phyloP scores from a whole-genome alignment of 2,888 invertebrate species.

The Drosophila putrida region DNA sequence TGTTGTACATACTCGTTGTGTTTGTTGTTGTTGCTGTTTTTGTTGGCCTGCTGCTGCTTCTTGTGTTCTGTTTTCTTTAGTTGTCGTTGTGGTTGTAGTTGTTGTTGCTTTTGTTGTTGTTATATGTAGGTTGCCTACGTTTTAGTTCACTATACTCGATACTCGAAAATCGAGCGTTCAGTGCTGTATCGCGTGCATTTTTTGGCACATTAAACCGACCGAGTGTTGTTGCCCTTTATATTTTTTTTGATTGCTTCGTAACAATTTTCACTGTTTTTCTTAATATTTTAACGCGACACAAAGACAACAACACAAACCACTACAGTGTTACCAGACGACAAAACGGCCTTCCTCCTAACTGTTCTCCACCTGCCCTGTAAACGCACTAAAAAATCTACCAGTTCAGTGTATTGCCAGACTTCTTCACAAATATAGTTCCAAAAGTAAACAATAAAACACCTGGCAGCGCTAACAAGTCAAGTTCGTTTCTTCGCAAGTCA shows the following conservation, averaged over 20 bases:
- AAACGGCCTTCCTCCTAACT: too few species aligned
- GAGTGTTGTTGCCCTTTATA: constrained; percentile 39
- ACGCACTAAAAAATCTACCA: too few species aligned
- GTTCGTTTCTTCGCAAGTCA: constrained; percentile 38
- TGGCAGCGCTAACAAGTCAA: too few species aligned
- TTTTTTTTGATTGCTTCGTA: constrained; percentile 41
- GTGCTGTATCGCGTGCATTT: constrained; percentile 54
- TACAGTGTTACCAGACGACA: too few species aligned
- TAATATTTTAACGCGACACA: constrained; percentile 73
- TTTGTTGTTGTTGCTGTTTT: constrained; percentile 35
- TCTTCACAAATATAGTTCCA: too few species aligned
- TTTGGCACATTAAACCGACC: constrained; percentile 43
- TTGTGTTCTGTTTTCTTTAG: constrained; percentile 52
- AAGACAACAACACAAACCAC: constrained; percentile 57
- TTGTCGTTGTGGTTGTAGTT: constrained; percentile 43
- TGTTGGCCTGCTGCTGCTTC: constrained; percentile 20
- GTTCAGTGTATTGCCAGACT: too few species aligned
- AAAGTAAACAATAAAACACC: too few species aligned
- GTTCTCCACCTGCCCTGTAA: too few species aligned
- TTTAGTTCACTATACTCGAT: constrained; percentile 28
- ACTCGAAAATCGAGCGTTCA: constrained; percentile 36
- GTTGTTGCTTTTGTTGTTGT: constrained; percentile 33
- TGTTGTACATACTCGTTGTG: constrained; percentile 71
- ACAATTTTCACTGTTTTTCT: constrained; percentile 65
- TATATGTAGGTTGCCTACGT: constrained; percentile 51